Evolutionary conservation across 2,113 vertebrate genomes (phyloP), one percentile per base, ranked within the genome.

Genomic region (Uria aalge): DNA sequence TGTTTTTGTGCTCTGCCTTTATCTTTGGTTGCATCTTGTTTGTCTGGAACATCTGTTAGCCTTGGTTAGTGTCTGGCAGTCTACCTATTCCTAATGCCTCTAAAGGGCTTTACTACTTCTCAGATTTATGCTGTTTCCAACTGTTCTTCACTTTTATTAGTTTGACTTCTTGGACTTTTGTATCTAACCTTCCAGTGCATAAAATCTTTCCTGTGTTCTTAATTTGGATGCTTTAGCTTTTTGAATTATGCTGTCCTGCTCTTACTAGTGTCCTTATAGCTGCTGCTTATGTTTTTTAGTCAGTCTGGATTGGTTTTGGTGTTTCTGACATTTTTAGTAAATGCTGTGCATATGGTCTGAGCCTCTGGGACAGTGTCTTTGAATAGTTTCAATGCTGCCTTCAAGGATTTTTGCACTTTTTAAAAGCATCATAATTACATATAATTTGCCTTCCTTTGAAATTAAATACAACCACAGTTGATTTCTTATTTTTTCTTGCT

Each of bases 371-470:
- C 56, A 48, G 45, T 45, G 71, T 80, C 57, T 93, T 88, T 94
- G 89, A 80, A 63, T 43, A 81, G 52, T 47, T 92, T 92, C 41
- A 14, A 12, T 62, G 32, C 72, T 88, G 83, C 67, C 85, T 92
- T 96, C 80, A 84, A 94, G 79, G 83, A 91, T 74, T 95, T 92
- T 91, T 94, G 50, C 47, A 67, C 83, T 92, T 92, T 77, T 71
- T n/a, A 74, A 92, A 83, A 91, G 76, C 66, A 72, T 89, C 21
- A 0, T 94, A 93, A 92, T 96, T 89, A 75, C 36, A 48, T 90
- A 52, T 89, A 72, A 90, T 96, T 94, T 2, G 0, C 30, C 77
- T 50, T 85, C 43, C 34, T 91, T 94, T 96, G 90, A 90, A 84
- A 85, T 74, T 40, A 91, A 87, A 75, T 89, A 87, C 84, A 94